Conservation (phyloP, 2,113 vertebrate species). For the Aspidoscelis tigris region DNA sequence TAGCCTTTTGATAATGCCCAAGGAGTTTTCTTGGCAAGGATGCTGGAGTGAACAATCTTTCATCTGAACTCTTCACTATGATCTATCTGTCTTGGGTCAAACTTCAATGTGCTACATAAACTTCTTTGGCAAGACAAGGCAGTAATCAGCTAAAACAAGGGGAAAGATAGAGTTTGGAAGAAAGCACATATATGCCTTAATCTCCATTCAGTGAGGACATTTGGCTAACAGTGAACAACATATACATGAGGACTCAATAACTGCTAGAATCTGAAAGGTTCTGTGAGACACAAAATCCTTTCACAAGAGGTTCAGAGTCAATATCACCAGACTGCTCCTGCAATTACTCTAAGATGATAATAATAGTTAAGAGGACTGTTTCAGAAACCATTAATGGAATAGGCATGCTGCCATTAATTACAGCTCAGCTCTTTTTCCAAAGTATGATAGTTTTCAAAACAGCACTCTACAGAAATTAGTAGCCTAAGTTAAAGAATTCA, state of each 20-base stretch:
- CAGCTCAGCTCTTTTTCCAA: not conserved
- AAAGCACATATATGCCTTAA: not conserved
- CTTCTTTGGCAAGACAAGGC: too few relatives aligned
- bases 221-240: not conserved
- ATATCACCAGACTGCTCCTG: slow-evolving; percentile 33
- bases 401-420: not conserved
- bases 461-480: slow-evolving; percentile 18
- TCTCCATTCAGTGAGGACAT: not conserved
- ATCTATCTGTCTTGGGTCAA: too few relatives aligned
- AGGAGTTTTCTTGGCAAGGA: not conserved
- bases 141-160: not conserved
- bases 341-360: slow-evolving; percentile 43
- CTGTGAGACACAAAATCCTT: slow-evolving; percentile 35
- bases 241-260: fast-evolving
- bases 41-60: too few relatives aligned
- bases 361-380: slow-evolving; percentile 32
- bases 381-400: slow-evolving; percentile 37
- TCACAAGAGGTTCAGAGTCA: slow-evolving; percentile 51
- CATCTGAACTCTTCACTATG: too few relatives aligned
- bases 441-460: slow-evolving; percentile 30
- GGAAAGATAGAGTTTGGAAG: not conserved
- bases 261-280: slow-evolving; percentile 23
- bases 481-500: not conserved
- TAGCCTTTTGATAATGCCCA: too few relatives aligned
- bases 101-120: too few relatives aligned